Percentiles rank a stretch among this genome's conserved stretches.
These are phyloP conservation scores for Thaumatotibia leucotreta DNA, from an alignment of 1,140 invertebrate genomes.

Conservation along the genomic window DNA sequence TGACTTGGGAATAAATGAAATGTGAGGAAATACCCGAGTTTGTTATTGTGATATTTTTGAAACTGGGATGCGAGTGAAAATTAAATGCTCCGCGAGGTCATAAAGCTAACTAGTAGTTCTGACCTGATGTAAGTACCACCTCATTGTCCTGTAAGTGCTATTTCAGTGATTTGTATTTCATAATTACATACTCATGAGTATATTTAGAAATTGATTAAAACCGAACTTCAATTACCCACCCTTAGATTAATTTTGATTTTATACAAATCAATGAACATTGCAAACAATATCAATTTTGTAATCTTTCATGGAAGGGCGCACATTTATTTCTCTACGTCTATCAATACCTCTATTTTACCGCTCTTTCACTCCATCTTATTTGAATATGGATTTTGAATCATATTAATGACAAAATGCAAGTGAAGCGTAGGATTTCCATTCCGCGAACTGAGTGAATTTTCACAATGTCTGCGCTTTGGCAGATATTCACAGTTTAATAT, in stretches of 20 bases:
- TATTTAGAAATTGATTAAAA: no score
- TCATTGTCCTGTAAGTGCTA: no score
- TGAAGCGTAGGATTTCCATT: conserved; percentile 49
- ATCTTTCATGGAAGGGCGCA: background rate
- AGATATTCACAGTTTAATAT: conserved; percentile 57
- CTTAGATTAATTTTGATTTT: no score
- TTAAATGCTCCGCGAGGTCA: no score
- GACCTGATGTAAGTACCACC: no score
- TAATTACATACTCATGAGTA: no score
- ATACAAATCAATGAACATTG: no score
- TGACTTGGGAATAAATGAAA: background rate
- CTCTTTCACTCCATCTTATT: conserved; percentile 16
- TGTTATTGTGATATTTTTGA: background rate
- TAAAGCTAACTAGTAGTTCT: no score
- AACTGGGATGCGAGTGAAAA: no score
- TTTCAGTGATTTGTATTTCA: no score
- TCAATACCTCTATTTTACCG: background rate
- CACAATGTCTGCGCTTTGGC: conserved; percentile 42
- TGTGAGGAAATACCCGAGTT: background rate
- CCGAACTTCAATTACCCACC: no score
- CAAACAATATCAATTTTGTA: background rate
- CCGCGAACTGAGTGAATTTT: conserved; percentile 45
- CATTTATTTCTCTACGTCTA: background rate
- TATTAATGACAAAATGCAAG: conserved; percentile 49
- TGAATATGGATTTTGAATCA: conserved; percentile 39